These are phyloP conservation scores for Mesorhabditis spiculigera DNA, from an alignment of 2,888 invertebrate species.

Conservation along the genomic window DNA sequence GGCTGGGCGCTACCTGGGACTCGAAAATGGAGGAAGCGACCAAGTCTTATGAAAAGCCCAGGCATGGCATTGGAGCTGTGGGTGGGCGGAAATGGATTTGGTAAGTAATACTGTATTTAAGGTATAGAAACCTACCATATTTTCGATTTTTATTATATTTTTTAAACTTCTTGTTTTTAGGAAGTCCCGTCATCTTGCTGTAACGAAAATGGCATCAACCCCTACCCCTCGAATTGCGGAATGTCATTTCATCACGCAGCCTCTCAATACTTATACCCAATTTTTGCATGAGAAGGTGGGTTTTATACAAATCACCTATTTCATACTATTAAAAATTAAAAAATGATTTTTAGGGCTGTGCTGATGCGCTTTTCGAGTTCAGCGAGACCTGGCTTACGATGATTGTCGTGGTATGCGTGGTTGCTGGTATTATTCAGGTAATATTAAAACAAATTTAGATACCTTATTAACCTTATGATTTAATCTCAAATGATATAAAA, in stretches of 20 bases:
- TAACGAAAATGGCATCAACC: constrained; percentile 41
- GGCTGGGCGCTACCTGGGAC: constrained; percentile 63
- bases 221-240: constrained; percentile 47
- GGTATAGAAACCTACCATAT: neutral
- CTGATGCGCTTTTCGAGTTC: constrained; percentile 45
- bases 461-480: too few relatives aligned
- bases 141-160: neutral
- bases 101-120: constrained; percentile 13
- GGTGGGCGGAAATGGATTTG: constrained; percentile 35
- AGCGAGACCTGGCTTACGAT: constrained; percentile 65
- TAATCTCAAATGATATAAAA: too few relatives aligned
- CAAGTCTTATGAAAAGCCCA: constrained; percentile 20
- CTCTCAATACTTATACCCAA: constrained; percentile 42
- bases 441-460: too few relatives aligned
- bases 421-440: constrained; percentile 70
- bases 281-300: constrained; percentile 39
- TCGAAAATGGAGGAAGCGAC: constrained; percentile 10
- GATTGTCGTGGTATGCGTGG: constrained; percentile 70
- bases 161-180: constrained; percentile 16
- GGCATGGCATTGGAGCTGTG: constrained; percentile 49
- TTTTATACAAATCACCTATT: neutral
- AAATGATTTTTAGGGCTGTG: constrained; percentile 41
- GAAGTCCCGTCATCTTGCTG: constrained; percentile 52
- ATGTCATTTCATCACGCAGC: constrained; percentile 40
- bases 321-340: neutral